phyloP scores from a whole-genome alignment of 2,113 vertebrate species.

The Spea bombifrons region DNA sequence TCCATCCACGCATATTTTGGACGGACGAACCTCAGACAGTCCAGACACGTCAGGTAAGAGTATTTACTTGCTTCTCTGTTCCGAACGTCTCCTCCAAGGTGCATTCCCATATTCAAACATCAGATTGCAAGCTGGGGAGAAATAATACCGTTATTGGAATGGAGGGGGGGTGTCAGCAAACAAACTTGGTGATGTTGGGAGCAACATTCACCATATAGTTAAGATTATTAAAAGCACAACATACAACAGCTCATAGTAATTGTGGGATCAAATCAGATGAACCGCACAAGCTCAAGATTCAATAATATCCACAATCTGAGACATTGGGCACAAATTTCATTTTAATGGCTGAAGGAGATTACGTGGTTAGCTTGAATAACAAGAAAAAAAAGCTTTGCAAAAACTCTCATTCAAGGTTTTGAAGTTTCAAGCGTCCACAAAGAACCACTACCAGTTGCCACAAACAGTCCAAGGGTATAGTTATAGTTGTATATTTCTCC shows the following conservation, averaged over 20 bases:
- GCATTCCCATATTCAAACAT: slow-evolving; percentile 94
- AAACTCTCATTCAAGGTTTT: slow-evolving; percentile 81
- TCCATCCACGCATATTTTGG: slow-evolving; percentile 96
- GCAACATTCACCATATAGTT: too few relatives aligned
- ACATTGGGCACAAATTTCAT: background rate
- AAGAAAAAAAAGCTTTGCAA: background rate
- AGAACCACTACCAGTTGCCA: slow-evolving; percentile 92
- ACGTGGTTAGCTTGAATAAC: too few relatives aligned
- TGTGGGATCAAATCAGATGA: slow-evolving; percentile 91
- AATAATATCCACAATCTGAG: slow-evolving; percentile 87
- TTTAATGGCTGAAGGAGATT: too few relatives aligned
- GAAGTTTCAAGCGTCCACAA: slow-evolving; percentile 88
- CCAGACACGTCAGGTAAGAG: slow-evolving; percentile 87
- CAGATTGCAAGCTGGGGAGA: slow-evolving; percentile 77
- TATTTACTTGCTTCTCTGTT: slow-evolving; percentile 91
- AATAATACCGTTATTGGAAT: background rate
- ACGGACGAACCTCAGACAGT: slow-evolving; percentile 86
- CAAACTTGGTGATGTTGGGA: too few relatives aligned
- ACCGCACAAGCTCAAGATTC: slow-evolving; percentile 87
- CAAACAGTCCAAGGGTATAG: slow-evolving; percentile 77
- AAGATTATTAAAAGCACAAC: background rate
- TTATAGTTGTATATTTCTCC: too few relatives aligned
- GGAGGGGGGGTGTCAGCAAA: background rate
- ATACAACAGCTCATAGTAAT: slow-evolving; percentile 94
- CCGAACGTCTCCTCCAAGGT: slow-evolving; percentile 87